Base-by-base conservation (phyloP, 2,888 invertebrate species). In the Amorpha juglandis region DNA sequence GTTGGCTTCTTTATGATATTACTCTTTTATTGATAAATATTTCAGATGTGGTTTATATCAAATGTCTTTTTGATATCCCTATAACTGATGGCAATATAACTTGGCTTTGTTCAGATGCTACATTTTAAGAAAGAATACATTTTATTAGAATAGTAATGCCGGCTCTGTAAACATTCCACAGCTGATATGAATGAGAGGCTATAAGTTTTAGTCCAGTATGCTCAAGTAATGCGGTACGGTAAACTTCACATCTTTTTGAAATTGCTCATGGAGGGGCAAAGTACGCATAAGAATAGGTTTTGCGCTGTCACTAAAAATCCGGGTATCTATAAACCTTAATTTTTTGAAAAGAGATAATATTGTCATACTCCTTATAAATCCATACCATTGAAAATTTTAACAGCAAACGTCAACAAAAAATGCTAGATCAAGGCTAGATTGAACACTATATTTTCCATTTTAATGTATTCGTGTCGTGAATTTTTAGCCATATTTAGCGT, bases 321-420 rank as follows among this genome's bases (percentile, higher is more conserved):
- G n/a, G n/a, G n/a, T n/a, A n/a, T n/a, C n/a, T n/a, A n/a, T n/a
- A n/a, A n/a, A n/a, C n/a, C n/a, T n/a, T n/a, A n/a, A n/a, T n/a
- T n/a, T n/a, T n/a, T n/a, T n/a, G n/a, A n/a, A n/a, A n/a, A n/a
- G n/a, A n/a, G n/a, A n/a, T n/a, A n/a, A n/a, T n/a, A n/a, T n/a
- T n/a, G n/a, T n/a, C n/a, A n/a, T n/a, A n/a, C n/a, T n/a, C n/a
- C n/a, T n/a, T n/a, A n/a, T 55, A 9, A 35, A 35, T 55, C 55
- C 38, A 16, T 38, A 16, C 6, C 14, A 48, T 16, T 55, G 16
- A 53, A 33, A 53, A 33, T n/a, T 78, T 78, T 80, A 82, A 84
- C 85, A 85, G 84, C 87, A 86, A 80, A 79, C 76, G 69, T 78
- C 75, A 84, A 82, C 80, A 87, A 88, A 88, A 86, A 78, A 81